Base-by-base conservation (phyloP, 2,113 vertebrate genomes). In the Genyomyrus donnyi region DNA sequence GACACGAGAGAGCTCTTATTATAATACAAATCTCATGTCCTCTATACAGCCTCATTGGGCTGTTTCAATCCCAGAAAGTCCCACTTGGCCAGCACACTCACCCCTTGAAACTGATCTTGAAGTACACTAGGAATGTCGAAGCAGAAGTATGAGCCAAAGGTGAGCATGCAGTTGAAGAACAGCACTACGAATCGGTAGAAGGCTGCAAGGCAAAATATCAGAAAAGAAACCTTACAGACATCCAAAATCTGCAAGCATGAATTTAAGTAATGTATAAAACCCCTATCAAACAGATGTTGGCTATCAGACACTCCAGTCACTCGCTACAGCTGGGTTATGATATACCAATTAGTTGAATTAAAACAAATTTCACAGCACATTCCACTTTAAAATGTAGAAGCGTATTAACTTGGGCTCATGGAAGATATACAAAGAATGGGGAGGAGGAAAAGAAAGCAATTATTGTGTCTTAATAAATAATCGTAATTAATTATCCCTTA, bases 71-170 rank as follows among this genome's bases (percentile, higher is more conserved):
- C 83, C 48, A 50, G 5, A 1, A n/a, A 50, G 24, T 53, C n/a
- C 48, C 85, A 52, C 49, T n/a, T n/a, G 15, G 13, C 11, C 48
- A 31, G 24, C 0, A 0, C 1, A 90, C 96, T 95, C 11, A 97
- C 95, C 92, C 97, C 96, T 88, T 97, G 97, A 77, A 97, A 96
- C 92, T 96, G 96, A 35, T 97, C 95, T 92, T 97, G 97, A 80
- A 97, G 92, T 48, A 96, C 95, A 49, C 97, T 96, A 90, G 95
- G 96, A 42, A 97, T 96, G 92, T 97, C 94, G 5, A 96, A 97
- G 94, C 96, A 97, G 94, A 97, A 97, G 92, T 95, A 97, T 46
- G 96, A 96, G 83, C 96, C 94, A 1, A 97, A 97, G 2, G 96
- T 96, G 91, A 97, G 93, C 91, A 97, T 91, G 80, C 96, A 97